phyloP scores from a whole-genome alignment of 2,888 invertebrate genomes.

The Neria commutata region DNA sequence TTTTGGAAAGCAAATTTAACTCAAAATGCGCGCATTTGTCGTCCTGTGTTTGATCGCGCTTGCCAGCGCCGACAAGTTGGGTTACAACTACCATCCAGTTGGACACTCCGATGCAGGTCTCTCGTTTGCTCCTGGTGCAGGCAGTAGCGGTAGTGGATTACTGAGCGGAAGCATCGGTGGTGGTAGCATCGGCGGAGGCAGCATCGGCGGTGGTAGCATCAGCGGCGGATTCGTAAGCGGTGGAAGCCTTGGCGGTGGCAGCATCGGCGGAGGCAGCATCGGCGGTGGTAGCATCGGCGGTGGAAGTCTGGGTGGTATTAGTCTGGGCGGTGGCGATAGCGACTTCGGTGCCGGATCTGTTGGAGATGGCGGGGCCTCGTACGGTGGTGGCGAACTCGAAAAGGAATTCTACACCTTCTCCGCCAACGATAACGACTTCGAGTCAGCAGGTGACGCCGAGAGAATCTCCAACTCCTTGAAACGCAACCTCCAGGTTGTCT shows the following conservation, averaged over 20 bases:
- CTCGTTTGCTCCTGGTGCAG: constrained; percentile 38
- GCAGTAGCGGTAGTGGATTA: constrained; percentile 15
- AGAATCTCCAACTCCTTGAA: constrained; percentile 36
- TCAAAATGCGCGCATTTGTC: constrained; percentile 43
- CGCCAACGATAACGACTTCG: constrained; percentile 50
- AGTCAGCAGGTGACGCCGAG: constrained; percentile 38
- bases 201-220: constrained; percentile 13
- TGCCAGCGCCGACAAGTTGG: constrained; percentile 37
- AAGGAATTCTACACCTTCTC: constrained; percentile 53
- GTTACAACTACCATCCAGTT: constrained; percentile 43
- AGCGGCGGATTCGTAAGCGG: constrained; percentile 22
- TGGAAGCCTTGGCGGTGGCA: constrained; percentile 20
- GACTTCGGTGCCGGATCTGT: constrained; percentile 10
- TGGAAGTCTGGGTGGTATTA: too few species aligned
- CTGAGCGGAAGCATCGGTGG: neutral
- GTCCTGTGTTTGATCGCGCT: constrained; percentile 38
- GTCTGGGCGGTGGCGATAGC: constrained; percentile 9
- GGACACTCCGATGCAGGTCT: constrained; percentile 36
- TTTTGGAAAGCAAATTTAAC: neutral
- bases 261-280: constrained; percentile 6
- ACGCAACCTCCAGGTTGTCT: constrained; percentile 51
- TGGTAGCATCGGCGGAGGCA: constrained; percentile 14
- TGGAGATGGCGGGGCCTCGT: too few species aligned
- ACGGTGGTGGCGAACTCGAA: constrained; percentile 37
- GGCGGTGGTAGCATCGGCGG: constrained; percentile 27